Base-by-base conservation (phyloP, 2,888 invertebrate genomes). In the Ectemnius cavifrons region DNA sequence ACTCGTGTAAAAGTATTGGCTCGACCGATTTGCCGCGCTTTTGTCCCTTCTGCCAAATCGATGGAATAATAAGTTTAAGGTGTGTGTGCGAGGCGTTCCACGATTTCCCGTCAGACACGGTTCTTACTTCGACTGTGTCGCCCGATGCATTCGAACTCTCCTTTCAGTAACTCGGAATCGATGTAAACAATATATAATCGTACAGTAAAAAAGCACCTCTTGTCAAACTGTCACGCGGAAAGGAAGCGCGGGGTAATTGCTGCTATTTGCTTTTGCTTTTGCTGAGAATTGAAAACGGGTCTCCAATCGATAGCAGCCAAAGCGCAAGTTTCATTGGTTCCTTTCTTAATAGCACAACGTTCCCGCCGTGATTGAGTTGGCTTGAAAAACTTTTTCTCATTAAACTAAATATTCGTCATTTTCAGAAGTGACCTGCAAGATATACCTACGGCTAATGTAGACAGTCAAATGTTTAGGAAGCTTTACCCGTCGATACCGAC, bases 221-320 rank as follows among this genome's bases (percentile, higher is more conserved):
- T 67, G 64, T 67, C 83, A 81, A 77, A 82, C 83, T 69, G 73
- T 72, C 63, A 77, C 47, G 47, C 58, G 28, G 59, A 47, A 58
- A 18, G 58, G 16, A 64, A 59, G 63, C 67, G 69, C 67, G 46
- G 67, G 59, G 73, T 80, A 82, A 81, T 81, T 76, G 66, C 74
- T 63, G 64, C 56, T 81, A 37, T 37, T 37, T 76, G 68, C 74
- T 63, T 62, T 49, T 60, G 62, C 61, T 76, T 72, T 79, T 74
- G 81, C 68, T 68, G 73, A 75, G 75, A 81, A 79, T 83, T 83
- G 83, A 80, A 83, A 84, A 84, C 80, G 57, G 79, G 76, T 64
- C 77, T 73, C 74, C 64, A 74, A 84, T 84, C 84, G 79, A 84
- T 84, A 79, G 45, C 27, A 14, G 20, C 77, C 78, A 79, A 79